Evolutionary conservation across 2,797 vertebrate genomes (phyloP).

Genomic region (Phalloptychus januarius): DNA sequence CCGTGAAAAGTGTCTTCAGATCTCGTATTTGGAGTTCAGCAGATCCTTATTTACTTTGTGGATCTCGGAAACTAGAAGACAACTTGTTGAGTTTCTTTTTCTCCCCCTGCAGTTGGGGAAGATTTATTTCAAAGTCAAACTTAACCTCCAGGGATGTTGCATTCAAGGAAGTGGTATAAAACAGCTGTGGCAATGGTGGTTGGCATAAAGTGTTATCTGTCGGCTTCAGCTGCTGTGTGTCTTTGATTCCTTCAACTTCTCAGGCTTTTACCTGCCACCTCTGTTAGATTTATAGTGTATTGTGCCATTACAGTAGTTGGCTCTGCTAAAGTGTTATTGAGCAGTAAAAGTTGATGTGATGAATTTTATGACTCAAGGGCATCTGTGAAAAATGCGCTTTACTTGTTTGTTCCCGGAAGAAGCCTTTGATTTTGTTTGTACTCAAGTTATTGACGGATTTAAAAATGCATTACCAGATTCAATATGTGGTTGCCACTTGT

Average conservation of each 20-base stretch:
- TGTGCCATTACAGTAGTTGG: neutral
- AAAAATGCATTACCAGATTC: neutral
- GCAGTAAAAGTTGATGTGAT: constrained; percentile 5
- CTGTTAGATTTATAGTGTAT: neutral
- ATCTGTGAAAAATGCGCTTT: constrained; percentile 8
- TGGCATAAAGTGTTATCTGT: neutral
- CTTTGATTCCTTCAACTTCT: constrained; percentile 20
- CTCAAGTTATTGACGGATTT: constrained; percentile 6
- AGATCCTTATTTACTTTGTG: constrained; percentile 6
- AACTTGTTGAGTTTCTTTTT: constrained; percentile 6
- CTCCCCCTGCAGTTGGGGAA: neutral
- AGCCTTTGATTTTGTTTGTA: neutral
- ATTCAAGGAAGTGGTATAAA: constrained; percentile 10
- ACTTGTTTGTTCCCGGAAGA: constrained; percentile 28
- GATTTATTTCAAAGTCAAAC: neutral
- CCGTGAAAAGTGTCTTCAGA: neutral
- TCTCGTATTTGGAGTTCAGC: constrained; percentile 5
- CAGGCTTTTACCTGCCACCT: constrained; percentile 30
- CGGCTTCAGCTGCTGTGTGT: constrained; percentile 15
- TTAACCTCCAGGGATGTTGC: neutral
- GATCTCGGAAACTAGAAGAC: neutral
- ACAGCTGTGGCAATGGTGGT: neutral
- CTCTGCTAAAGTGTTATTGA: constrained; percentile 31
- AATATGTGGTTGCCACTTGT: constrained; percentile 8
- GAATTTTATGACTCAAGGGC: constrained; percentile 19